A percentile compares a stretch with the other conserved stretches of the same genome.
These are phyloP conservation scores for Alosa alosa DNA, from an alignment of 2,113 vertebrate genomes.

Conservation along the genomic window DNA sequence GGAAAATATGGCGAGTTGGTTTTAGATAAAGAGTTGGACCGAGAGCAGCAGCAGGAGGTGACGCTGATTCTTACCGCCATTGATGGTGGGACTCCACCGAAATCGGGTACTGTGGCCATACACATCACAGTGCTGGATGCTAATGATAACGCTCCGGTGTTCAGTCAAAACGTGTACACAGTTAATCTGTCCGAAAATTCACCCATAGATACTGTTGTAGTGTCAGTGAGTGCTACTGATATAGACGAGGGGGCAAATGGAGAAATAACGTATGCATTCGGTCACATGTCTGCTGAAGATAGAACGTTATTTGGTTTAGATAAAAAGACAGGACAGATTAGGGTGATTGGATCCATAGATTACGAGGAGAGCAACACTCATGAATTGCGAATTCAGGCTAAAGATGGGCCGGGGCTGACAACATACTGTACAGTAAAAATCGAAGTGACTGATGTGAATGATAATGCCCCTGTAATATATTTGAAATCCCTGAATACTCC, in stretches of 20 bases:
- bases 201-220: slow-evolving; percentile 30
- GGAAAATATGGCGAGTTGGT: slow-evolving; percentile 50
- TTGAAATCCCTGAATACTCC: slow-evolving; percentile 54
- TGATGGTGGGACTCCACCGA: slow-evolving; percentile 46
- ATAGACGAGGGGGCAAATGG: slow-evolving; percentile 32
- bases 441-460: slow-evolving; percentile 71
- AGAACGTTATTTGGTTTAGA: slow-evolving; percentile 51
- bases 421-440: slow-evolving; percentile 61
- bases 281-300: background rate
- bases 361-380: slow-evolving; percentile 67
- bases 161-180: slow-evolving; percentile 32
- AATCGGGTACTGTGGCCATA: slow-evolving; percentile 40
- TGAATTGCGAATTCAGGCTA: slow-evolving; percentile 64
- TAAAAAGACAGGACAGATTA: slow-evolving; percentile 63
- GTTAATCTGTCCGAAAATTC: slow-evolving; percentile 34
- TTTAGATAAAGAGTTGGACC: slow-evolving; percentile 56
- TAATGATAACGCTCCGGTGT: slow-evolving; percentile 50
- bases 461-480: slow-evolving; percentile 60
- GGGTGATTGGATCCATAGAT: slow-evolving; percentile 57
- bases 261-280: slow-evolving; percentile 19
- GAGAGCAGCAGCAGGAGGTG: slow-evolving; percentile 36
- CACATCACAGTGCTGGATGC: slow-evolving; percentile 43
- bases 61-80: slow-evolving; percentile 32
- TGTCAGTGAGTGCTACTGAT: slow-evolving; percentile 38
- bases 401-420: slow-evolving; percentile 68